Evolutionary conservation across 2,113 vertebrate genomes (phyloP).

Genomic region (Propithecus coquereli): DNA sequence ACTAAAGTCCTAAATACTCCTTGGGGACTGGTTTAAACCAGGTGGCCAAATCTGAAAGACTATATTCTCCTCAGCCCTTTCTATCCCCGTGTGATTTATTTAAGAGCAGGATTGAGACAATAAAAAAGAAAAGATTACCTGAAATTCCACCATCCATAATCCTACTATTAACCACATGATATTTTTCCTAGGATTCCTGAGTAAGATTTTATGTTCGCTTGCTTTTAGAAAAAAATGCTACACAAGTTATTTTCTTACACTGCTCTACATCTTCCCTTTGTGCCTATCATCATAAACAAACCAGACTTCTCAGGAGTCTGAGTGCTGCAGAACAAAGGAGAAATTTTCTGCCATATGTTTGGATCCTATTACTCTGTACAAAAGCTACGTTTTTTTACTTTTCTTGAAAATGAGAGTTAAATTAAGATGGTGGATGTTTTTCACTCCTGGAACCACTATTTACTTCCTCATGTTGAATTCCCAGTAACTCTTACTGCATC

Average conservation of each 20-base stretch:
- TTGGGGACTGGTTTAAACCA: constrained; percentile 29
- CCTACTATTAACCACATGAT: background rate
- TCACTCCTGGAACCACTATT: background rate
- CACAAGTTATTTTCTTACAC: background rate
- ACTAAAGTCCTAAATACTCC: constrained; percentile 1
- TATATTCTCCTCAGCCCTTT: background rate
- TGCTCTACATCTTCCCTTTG: background rate
- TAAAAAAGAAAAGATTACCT: background rate
- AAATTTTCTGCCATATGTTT: background rate
- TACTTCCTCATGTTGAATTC: background rate
- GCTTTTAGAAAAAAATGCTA: constrained; percentile 15
- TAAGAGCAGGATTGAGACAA: background rate
- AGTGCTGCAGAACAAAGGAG: background rate
- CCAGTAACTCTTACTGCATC: background rate
- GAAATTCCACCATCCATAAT: constrained; percentile 14
- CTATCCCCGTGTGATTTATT: background rate
- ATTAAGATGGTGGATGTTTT: background rate
- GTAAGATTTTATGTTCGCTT: background rate
- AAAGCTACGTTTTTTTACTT: background rate
- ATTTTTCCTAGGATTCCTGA: background rate
- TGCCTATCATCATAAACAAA: background rate
- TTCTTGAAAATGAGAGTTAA: constrained; percentile 22
- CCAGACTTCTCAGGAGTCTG: background rate
- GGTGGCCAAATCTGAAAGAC: background rate
- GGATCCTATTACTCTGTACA: background rate